Base-by-base conservation (phyloP, 2,888 invertebrate species). In the Steinernema scapterisci region DNA sequence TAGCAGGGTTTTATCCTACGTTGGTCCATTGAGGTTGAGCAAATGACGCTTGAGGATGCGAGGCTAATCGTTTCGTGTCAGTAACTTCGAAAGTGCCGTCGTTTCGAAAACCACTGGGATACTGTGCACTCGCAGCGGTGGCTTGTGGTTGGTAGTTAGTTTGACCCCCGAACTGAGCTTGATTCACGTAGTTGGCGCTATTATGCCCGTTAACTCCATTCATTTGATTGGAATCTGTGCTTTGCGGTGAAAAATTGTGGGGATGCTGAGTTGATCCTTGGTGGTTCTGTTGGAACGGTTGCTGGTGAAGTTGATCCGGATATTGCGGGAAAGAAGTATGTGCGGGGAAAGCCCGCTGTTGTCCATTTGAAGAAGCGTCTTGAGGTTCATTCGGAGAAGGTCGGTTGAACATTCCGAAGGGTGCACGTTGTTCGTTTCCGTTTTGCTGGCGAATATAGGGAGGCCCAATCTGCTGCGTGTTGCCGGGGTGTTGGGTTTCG, bases 151-250 rank as follows among this genome's bases (percentile, higher is more conserved):
- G 63, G 63, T 31, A 63, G 31, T 63, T 63, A 16, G 63, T 63
- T 16, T 16, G 38, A n/a, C 63, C 63, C 2, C 63, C 63, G 63
- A n/a, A 63, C 48, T 44, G 48, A 0, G 38, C 54, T 16, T 48
- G 72, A 38, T 72, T 51, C 51, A 23, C 6, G 63, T 63, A 44
- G 19, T 13, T 45, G 72, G 19, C 38, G 48, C 6, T 23, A 16
- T 27, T 51, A 1, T 72, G 48, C 2, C 72, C 72, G 25, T 72
- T 54, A 23, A 51, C 72, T 54, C 44, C 54, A 51, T 52, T 72
- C 72, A 27, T 63, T 9, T 16, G 38, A 31, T 31, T 31, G 1
- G 31, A 6, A 2, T 63, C 63, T 5, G 6, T 3, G 38, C 38
- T 9, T 38, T 38, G 38, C n/a, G n/a, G 9, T 38, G 38, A 9